phyloP scores from a whole-genome alignment of 2,797 vertebrate genomes.

The Kryptopterus vitreolus region DNA sequence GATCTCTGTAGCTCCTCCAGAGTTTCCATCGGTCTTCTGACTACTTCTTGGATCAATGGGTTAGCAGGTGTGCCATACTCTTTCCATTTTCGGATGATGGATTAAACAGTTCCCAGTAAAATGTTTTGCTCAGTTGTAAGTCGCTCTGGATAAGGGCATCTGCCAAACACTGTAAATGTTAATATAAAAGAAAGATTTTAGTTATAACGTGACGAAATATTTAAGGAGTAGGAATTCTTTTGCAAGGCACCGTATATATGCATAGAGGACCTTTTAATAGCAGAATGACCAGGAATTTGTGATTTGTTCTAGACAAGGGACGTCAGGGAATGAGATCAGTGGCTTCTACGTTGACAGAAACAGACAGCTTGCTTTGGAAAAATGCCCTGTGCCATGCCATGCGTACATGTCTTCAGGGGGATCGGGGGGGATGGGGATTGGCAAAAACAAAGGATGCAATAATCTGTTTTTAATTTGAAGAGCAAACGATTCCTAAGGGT shows the following conservation, averaged over 20 bases:
- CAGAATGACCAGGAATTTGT: slow-evolving; percentile 39
- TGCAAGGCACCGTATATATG: slow-evolving; percentile 44
- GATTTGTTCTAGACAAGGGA: slow-evolving; percentile 28
- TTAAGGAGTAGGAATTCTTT: no score
- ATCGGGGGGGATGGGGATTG: neutral
- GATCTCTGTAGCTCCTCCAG: no score
- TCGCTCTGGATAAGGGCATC: no score
- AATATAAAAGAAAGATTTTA: no score
- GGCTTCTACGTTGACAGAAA: slow-evolving; percentile 12
- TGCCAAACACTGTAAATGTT: no score
- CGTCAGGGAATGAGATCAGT: slow-evolving; percentile 12
- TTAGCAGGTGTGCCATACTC: no score
- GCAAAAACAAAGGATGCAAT: slow-evolving; percentile 27
- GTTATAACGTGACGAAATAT: no score
- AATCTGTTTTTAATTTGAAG: slow-evolving; percentile 53
- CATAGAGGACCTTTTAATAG: slow-evolving; percentile 54
- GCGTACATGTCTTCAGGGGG: slow-evolving; percentile 28
- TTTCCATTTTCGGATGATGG: no score
- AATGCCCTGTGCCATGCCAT: slow-evolving; percentile 38
- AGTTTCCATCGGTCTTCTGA: no score
- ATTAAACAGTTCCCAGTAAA: no score
- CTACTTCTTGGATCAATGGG: no score
- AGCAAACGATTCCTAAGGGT: slow-evolving; percentile 39
- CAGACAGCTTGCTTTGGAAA: slow-evolving; percentile 43
- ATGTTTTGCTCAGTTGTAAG: no score